Conservation (phyloP, 2,113 vertebrate species). For the Poecile atricapillus region DNA sequence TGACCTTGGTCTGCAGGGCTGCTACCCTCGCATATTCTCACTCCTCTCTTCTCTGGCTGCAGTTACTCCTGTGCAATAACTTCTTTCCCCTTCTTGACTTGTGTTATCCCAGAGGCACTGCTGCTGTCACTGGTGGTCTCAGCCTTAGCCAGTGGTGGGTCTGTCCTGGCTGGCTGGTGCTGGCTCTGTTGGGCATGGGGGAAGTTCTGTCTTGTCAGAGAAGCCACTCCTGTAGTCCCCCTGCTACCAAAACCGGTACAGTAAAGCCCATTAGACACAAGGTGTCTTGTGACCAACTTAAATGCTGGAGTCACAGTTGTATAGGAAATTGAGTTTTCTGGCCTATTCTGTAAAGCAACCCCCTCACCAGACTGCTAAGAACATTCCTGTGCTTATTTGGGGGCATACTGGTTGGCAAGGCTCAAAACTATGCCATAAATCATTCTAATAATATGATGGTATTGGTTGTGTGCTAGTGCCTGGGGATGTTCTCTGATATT, state of each 20-base stretch:
- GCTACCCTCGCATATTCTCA: not conserved
- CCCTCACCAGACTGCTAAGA: not conserved
- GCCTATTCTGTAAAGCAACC: not conserved
- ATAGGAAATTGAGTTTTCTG: not conserved
- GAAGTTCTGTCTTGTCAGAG: not conserved
- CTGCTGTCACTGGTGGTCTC: not conserved
- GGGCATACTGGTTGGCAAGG: not conserved
- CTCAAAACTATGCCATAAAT: not conserved
- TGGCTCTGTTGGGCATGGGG: accelerated
- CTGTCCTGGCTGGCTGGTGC: not conserved
- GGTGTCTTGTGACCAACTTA: not conserved
- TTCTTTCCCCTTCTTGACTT: not conserved
- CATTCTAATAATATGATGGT: not conserved
- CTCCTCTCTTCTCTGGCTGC: not conserved
- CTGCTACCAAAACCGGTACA: not conserved
- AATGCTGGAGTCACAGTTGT: not conserved
- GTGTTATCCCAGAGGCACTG: not conserved
- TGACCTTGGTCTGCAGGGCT: not conserved
- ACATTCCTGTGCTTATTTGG: not conserved
- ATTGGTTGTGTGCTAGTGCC: constrained; percentile 1
- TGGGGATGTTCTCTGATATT: not conserved
- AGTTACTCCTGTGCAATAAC: not conserved
- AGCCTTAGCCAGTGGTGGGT: not conserved
- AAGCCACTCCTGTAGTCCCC: not conserved
- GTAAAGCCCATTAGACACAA: not conserved